Evolutionary conservation across 2,113 vertebrate species (phyloP).

Genomic region (Bufo gargarizans): DNA sequence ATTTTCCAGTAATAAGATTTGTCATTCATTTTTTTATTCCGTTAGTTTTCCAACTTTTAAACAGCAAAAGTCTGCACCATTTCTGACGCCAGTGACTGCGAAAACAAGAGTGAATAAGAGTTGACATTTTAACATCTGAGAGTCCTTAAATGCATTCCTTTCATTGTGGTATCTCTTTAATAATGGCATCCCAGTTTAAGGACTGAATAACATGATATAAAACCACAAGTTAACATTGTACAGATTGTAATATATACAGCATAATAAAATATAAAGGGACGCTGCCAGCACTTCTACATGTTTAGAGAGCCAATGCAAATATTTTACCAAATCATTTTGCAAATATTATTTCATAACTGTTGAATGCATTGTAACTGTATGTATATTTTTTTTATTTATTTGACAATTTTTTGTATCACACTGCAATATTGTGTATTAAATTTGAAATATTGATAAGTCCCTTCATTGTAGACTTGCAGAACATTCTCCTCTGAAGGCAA

Average conservation of each 20-base stretch:
- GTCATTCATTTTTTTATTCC: constrained; percentile 72
- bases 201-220: constrained; percentile 25
- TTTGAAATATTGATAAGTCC: too few relatives aligned
- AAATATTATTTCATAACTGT: too few relatives aligned
- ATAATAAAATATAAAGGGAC: not conserved
- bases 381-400: too few relatives aligned
- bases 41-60: constrained; percentile 67
- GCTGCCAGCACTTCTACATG: too few relatives aligned
- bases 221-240: constrained; percentile 25
- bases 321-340: too few relatives aligned
- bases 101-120: constrained; percentile 69
- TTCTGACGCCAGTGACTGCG: constrained; percentile 69
- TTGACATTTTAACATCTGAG: constrained; percentile 74
- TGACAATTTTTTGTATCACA: too few relatives aligned
- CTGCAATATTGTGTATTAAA: too few relatives aligned
- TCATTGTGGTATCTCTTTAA: constrained; percentile 63
- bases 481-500: too few relatives aligned
- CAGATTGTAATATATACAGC: not conserved
- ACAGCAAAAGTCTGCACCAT: constrained; percentile 72
- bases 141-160: constrained; percentile 67
- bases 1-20: constrained; percentile 77
- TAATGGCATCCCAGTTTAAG: constrained; percentile 30
- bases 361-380: too few relatives aligned
- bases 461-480: too few relatives aligned
- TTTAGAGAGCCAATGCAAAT: not conserved